Base-by-base conservation (phyloP, 2,797 vertebrate genomes). In the Ctenopoma multispine region DNA sequence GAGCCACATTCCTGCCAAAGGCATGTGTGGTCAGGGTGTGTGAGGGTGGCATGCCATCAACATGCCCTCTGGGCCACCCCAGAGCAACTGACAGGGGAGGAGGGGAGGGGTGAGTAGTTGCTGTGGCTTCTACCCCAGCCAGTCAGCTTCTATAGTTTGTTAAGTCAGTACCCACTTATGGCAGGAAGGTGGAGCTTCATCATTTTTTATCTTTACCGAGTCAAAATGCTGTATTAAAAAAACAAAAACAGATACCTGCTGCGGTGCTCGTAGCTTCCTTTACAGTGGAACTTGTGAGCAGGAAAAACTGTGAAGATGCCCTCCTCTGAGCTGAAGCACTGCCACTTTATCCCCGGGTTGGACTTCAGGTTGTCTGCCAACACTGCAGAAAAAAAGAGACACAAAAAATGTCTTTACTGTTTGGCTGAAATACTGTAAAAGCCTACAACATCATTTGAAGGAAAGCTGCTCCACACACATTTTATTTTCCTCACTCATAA, bases 291-390 rank as follows among this genome's bases (percentile, higher is more conserved):
- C 90, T 98, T 99, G 93, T 99, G 97, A 23, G 98, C 98, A 5
- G 98, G 98, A 80, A 99, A 99, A 64, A 99, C 95, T 0, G 98
- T 99, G 90, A 99, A 99, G 89, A 99, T 98, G 38, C 98, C 98
- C 92, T 99, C 98, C 92, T 99, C 97, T 0, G 97, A 99, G 92
- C 98, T 99, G 94, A 99, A 99, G 92, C 99, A 99, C 71, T 99
- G 98, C 98, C 98, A 99, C 79, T 99, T 99, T 80, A 99, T 99
- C 6, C 98, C 97, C 0, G 97, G 97, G 92, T 99, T 99, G 29
- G 97, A 99, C 92, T 99, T 99, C 86, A 99, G 95, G 92, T 99
- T 99, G 90, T 99, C 97, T 53, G 97, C 98, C 83, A 99, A 93
- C 78, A 99, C 98, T 99, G 71, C 21, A 59, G 62, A 53, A 24